Percentiles rank a stretch among this genome's conserved stretches.
These are phyloP conservation scores for Kryptolebias ocellatus DNA, from an alignment of 2,797 vertebrate genomes.

Conservation along the genomic window DNA sequence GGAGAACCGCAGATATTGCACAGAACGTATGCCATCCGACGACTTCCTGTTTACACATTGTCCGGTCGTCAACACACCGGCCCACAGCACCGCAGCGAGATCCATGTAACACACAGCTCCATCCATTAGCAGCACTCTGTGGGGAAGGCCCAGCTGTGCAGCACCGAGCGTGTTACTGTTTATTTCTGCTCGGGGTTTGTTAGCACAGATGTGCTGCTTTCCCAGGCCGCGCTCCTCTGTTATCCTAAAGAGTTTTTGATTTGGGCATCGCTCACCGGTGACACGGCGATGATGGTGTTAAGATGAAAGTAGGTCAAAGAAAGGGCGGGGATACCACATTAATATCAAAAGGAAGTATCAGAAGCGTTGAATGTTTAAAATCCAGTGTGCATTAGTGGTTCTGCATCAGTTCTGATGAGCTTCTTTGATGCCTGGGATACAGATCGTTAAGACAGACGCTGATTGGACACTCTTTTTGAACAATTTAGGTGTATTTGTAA, in stretches of 20 bases:
- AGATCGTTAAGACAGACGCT: background rate
- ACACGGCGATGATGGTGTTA: background rate
- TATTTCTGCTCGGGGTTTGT: background rate
- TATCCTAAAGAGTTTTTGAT: slow-evolving; percentile 1
- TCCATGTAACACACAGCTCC: slow-evolving; percentile 1
- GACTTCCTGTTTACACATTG: slow-evolving; percentile 46
- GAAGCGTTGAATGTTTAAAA: background rate
- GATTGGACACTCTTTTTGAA: background rate
- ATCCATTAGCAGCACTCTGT: slow-evolving; percentile 43
- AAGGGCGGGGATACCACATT: background rate
- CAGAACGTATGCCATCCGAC: background rate
- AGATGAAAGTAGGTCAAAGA: background rate
- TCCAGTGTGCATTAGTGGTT: too few relatives aligned
- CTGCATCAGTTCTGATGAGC: background rate
- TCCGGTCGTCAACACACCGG: slow-evolving; percentile 11
- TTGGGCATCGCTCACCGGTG: background rate
- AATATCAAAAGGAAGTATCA: background rate
- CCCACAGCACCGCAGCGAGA: background rate
- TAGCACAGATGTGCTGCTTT: background rate
- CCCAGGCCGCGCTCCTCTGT: background rate
- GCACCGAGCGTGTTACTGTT: slow-evolving; percentile 6
- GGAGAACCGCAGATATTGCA: too few relatives aligned
- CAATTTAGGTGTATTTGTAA: background rate
- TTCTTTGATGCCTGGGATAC: background rate
- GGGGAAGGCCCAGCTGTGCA: slow-evolving; percentile 21